Evolutionary conservation across 2,888 invertebrate genomes (phyloP).

Genomic region (Macrostomum cliftonense): DNA sequence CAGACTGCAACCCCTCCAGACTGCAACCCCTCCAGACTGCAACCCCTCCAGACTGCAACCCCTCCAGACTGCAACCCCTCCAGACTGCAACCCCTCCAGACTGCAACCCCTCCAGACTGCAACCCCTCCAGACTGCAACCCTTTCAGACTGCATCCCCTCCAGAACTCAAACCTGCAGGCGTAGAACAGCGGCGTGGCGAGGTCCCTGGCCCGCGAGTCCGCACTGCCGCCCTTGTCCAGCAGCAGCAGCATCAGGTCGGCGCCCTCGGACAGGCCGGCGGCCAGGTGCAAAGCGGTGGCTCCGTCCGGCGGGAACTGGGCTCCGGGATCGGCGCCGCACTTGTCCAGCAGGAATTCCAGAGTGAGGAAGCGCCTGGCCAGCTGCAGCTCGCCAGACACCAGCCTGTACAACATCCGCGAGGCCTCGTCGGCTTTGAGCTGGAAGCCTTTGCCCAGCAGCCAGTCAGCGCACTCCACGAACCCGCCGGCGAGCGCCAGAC

Average conservation of each 20-base stretch:
- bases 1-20: no score
- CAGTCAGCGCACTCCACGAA: conserved; percentile 25
- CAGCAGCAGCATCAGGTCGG: conserved; percentile 26
- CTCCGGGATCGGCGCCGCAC: no score
- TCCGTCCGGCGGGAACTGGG: conserved; percentile 15
- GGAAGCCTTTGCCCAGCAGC: conserved; percentile 24
- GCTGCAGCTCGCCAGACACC: conserved; percentile 27
- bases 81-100: no score
- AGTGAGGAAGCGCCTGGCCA: conserved; percentile 23
- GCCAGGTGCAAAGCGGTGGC: conserved; percentile 32
- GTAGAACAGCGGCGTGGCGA: conserved; percentile 27
- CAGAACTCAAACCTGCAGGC: conserved; percentile 22
- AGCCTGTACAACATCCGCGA: conserved; percentile 26
- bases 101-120: no score
- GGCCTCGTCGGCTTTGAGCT: conserved; percentile 28
- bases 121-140: no score
- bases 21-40: no score
- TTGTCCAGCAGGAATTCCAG: conserved; percentile 26
- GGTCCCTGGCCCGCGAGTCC: conserved; percentile 25
- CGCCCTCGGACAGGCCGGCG: conserved; percentile 21
- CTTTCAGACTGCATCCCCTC: no score
- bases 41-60: no score
- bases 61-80: no score
- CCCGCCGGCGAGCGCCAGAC: conserved; percentile 29
- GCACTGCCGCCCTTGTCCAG: conserved; percentile 24